Conservation (phyloP, 2,888 invertebrate species). For the Epistrophe eligans region DNA sequence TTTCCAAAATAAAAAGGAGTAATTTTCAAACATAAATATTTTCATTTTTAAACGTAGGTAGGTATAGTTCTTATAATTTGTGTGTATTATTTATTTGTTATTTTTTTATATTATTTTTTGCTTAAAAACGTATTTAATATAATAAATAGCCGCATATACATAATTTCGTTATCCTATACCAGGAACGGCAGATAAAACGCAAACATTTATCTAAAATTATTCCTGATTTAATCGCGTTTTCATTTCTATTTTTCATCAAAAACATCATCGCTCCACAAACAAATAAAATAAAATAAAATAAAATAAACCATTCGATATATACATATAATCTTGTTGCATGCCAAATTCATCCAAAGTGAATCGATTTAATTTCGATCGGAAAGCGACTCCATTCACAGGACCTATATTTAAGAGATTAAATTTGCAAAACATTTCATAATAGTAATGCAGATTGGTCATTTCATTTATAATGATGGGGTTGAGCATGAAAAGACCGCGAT, state of each 20-base stretch:
- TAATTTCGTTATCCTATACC: constrained; percentile 49
- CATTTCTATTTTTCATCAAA: constrained; percentile 59
- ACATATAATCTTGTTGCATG: constrained; percentile 37
- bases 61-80: too few species aligned
- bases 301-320: background rate
- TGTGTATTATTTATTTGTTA: background rate
- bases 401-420: constrained; percentile 63
- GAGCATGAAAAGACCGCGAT: background rate
- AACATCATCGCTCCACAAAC: background rate
- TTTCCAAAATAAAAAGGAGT: constrained; percentile 13
- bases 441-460: constrained; percentile 72
- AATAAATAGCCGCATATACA: constrained; percentile 33
- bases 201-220: constrained; percentile 67
- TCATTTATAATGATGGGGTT: constrained; percentile 67
- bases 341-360: constrained; percentile 43
- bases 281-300: constrained; percentile 12
- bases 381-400: constrained; percentile 65
- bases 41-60: constrained; percentile 29
- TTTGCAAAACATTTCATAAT: constrained; percentile 67
- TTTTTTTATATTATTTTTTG: constrained; percentile 19
- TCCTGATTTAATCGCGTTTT: constrained; percentile 61
- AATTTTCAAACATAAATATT: constrained; percentile 20
- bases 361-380: constrained; percentile 69
- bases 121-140: constrained; percentile 45
- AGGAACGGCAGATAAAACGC: constrained; percentile 34